Percentiles rank a stretch among this genome's conserved stretches.
Evolutionary conservation across 2,888 invertebrate genomes (phyloP).

Genomic region (Petrophora chlorosata): DNA sequence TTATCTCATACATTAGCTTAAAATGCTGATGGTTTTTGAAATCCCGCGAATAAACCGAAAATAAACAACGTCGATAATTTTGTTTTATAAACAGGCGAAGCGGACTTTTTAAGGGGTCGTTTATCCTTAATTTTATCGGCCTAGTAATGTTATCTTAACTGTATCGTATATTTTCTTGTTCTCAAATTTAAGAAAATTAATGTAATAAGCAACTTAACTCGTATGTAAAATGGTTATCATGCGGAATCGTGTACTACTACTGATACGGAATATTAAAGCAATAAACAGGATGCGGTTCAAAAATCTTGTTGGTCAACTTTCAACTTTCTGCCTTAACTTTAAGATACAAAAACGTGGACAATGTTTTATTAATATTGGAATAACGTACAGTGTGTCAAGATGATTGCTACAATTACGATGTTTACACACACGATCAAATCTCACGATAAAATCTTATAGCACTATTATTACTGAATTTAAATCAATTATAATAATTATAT

Average conservation of each 20-base stretch:
- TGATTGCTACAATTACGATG: slow-evolving; percentile 55
- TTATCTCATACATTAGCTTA: slow-evolving; percentile 16
- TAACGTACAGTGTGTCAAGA: slow-evolving; percentile 31
- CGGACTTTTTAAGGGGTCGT: neutral
- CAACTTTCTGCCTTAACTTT: neutral
- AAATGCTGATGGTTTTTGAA: slow-evolving; percentile 1
- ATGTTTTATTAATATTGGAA: no score
- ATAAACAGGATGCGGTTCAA: neutral
- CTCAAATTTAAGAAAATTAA: slow-evolving; percentile 1
- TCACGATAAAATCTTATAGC: slow-evolving; percentile 58
- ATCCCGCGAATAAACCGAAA: slow-evolving; percentile 8
- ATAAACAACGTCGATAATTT: neutral
- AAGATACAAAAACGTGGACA: slow-evolving; percentile 13
- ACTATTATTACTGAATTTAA: slow-evolving; percentile 76
- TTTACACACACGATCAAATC: slow-evolving; percentile 63
- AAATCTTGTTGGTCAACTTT: neutral
- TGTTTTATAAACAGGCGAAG: neutral
- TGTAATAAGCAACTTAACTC: slow-evolving; percentile 20
- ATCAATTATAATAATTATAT: slow-evolving; percentile 80
- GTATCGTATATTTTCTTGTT: slow-evolving; percentile 9
- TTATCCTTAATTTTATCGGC: slow-evolving; percentile 17
- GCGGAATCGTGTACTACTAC: slow-evolving; percentile 14
- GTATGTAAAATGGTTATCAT: slow-evolving; percentile 29
- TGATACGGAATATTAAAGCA: slow-evolving; percentile 6
- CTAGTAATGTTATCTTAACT: slow-evolving; percentile 12